Conservation (phyloP, 2,113 vertebrate genomes). For the Psittacus erithacus region DNA sequence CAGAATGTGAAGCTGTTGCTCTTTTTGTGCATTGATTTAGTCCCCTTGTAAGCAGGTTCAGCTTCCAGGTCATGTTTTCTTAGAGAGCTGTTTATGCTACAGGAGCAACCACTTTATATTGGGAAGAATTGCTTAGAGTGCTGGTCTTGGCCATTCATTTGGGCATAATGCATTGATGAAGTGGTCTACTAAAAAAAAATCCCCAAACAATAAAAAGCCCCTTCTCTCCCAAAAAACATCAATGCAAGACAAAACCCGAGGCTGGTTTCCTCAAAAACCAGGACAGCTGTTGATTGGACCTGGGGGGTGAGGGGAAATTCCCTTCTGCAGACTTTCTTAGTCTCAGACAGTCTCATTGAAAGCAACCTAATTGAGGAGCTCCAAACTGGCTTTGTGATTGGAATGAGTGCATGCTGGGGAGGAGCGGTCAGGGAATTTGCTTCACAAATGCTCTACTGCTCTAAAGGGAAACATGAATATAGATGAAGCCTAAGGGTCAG, state of each 20-base stretch:
- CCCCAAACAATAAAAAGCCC: not conserved
- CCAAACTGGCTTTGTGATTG: not conserved
- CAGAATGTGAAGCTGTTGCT: conserved; percentile 8
- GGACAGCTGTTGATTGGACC: conserved; percentile 25
- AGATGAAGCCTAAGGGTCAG: not conserved
- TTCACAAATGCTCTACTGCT: conserved; percentile 8
- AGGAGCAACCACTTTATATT: conserved; percentile 6
- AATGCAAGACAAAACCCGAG: not conserved
- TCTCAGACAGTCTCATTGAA: conserved; percentile 21
- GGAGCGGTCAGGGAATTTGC: not conserved
- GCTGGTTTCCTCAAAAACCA: not conserved
- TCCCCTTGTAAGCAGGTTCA: conserved; percentile 21
- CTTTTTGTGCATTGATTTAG: conserved; percentile 27
- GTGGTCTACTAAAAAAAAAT: not conserved
- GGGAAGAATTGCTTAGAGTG: conserved; percentile 1
- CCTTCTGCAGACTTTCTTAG: conserved; percentile 20
- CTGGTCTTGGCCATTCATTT: conserved; percentile 6
- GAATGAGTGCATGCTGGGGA: not conserved
- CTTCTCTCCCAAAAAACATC: not conserved
- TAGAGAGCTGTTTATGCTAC: conserved; percentile 28
- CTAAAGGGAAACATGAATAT: not conserved
- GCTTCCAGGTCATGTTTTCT: conserved; percentile 53
- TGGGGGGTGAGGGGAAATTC: conserved; percentile 5
- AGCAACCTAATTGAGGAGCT: conserved; percentile 37
- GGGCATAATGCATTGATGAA: conserved; percentile 17